Base-by-base conservation (phyloP, 1,140 invertebrate species). In the Hyles euphorbiae region DNA sequence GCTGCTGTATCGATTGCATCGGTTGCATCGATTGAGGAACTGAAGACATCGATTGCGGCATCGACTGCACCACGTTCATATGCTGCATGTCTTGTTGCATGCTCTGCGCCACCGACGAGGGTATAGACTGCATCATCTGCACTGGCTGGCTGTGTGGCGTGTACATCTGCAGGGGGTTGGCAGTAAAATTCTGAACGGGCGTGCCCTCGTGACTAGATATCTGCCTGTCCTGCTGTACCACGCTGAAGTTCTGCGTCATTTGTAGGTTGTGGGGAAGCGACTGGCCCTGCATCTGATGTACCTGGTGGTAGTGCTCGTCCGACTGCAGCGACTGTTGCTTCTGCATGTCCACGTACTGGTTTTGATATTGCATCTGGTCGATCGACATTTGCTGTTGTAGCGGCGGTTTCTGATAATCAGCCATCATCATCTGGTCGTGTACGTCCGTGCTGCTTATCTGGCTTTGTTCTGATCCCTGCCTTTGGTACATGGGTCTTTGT, bases 151-250 rank as follows among this genome's bases (percentile, higher is more conserved):
- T 72, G 60, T 81, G 80, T 8, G 60, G 71, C 55, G 83, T 83
- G 69, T 88, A 88, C 75, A 87, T 78, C 54, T 87, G 84, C 62
- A 88, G 63, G 49, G 86, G 86, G 65, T 88, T 87, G 58, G 81
- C 74, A 65, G 79, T 63, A 54, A 76, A 88, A 77, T 88, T 82
- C 66, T 89, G 86, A 71, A 89, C 83, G 3, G 88, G 87, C 6
- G 87, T 89, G 70, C 89, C 88, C 76, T 90, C 89, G 70, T 90
- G 88, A 84, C 89, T 90, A 76, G 89, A 90, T 76, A 87, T 86
- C 76, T 88, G 85, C 75, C 83, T 72, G 50, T 88, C 85, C 66
- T 87, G 83, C 59, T 81, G 82, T 45, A 83, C 74, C 54, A 76
- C 54, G 54, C 49, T 72, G 34, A 83, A 85, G 50, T 78, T 80